These are phyloP conservation scores for Lasioglossum baleicum DNA, from an alignment of 1,140 invertebrate genomes.

Conservation along the genomic window DNA sequence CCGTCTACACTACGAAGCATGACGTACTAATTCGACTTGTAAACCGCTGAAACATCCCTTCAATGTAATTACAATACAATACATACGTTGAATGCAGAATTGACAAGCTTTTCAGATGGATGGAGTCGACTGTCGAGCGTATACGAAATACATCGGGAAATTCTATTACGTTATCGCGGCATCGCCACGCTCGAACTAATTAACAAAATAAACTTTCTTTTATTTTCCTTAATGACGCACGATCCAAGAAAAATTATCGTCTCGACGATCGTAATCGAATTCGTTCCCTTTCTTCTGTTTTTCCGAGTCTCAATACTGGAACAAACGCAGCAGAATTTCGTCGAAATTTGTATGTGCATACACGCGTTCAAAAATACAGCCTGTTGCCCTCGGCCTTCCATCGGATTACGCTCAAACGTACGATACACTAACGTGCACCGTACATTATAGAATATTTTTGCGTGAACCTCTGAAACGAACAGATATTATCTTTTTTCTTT, in stretches of 20 bases:
- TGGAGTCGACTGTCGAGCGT: conserved; percentile 64
- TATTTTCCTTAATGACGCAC: too few species aligned
- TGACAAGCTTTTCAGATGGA: conserved; percentile 72
- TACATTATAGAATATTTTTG: conserved; percentile 30
- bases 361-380: conserved; percentile 8
- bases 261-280: too few species aligned
- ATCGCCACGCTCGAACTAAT: too few species aligned
- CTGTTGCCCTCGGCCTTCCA: conserved; percentile 36
- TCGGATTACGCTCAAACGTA: conserved; percentile 51
- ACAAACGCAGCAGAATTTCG: conserved; percentile 31
- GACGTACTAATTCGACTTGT: conserved; percentile 54
- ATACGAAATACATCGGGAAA: conserved; percentile 39
- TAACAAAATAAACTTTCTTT: too few species aligned
- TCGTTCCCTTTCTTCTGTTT: not conserved
- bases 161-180: conserved; percentile 25
- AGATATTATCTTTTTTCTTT: not conserved
- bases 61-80: conserved; percentile 59
- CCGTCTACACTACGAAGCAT: conserved; percentile 63
- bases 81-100: conserved; percentile 70
- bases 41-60: conserved; percentile 48
- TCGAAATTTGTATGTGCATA: conserved; percentile 29
- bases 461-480: conserved; percentile 21
- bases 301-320: not conserved
- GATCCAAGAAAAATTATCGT: too few species aligned
- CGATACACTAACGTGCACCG: conserved; percentile 12